Evolutionary conservation across 2,797 vertebrate genomes (phyloP).

Genomic region (Botia kubotai): DNA sequence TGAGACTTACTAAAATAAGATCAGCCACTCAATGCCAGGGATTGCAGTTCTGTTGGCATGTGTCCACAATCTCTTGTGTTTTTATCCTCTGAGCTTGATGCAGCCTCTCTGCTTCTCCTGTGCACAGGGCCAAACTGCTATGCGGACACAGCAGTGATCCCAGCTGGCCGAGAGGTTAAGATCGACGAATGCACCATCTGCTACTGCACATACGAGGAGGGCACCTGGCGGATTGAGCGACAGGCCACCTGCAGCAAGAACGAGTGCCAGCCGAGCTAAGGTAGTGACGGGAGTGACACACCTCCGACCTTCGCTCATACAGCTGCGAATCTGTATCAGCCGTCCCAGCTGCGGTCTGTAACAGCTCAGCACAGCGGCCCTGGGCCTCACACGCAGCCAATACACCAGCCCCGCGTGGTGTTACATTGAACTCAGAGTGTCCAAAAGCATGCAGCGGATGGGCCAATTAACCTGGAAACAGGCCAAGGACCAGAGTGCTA

Average conservation of each 20-base stretch:
- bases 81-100: conserved; percentile 24
- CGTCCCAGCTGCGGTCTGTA: conserved; percentile 50
- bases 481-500: conserved; percentile 37
- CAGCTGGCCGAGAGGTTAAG: conserved; percentile 95
- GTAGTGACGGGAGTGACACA: conserved; percentile 42
- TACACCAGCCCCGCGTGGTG: conserved; percentile 30
- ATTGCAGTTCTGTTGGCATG: conserved; percentile 2
- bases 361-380: conserved; percentile 46
- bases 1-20: conserved; percentile 6
- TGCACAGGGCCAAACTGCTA: conserved; percentile 95
- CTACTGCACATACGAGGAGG: conserved; percentile 99
- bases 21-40: not conserved
- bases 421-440: conserved; percentile 59
- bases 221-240: conserved; percentile 95
- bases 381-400: conserved; percentile 46
- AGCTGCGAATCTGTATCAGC: conserved; percentile 69
- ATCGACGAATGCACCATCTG: conserved; percentile 97
- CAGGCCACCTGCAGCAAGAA: conserved; percentile 98
- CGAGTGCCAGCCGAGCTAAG: conserved; percentile 93
- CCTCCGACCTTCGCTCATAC: conserved; percentile 68
- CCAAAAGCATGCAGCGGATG: conserved; percentile 52
- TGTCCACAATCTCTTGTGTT: not conserved
- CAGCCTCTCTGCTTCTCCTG: conserved; percentile 8
- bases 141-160: conserved; percentile 93
- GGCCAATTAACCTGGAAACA: conserved; percentile 47